phyloP scores from a whole-genome alignment of 2,797 vertebrate species.

The Sardinella longiceps region DNA sequence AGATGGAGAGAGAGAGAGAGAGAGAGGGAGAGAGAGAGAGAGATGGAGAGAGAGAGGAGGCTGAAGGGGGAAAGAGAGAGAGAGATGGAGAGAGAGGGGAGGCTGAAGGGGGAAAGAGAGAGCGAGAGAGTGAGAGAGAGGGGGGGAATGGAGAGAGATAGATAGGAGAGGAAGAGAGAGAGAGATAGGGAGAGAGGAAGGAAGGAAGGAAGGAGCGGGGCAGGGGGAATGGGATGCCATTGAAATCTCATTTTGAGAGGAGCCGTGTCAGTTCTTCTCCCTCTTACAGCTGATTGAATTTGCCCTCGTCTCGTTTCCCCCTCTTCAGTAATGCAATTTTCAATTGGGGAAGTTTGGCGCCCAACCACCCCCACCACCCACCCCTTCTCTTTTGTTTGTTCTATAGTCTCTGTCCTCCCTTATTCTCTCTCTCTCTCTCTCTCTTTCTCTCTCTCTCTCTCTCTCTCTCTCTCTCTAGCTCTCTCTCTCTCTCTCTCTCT shows the following conservation, averaged over 20 bases:
- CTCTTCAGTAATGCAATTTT: not conserved
- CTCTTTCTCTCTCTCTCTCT: constrained; percentile 1
- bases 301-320: not conserved
- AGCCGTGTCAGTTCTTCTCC: constrained; percentile 19
- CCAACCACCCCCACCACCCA: not conserved
- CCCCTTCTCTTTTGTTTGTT: not conserved
- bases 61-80: not conserved
- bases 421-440: not conserved
- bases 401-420: not conserved
- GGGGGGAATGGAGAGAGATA: too few species aligned
- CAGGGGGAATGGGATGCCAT: constrained; percentile 14
- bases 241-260: constrained; percentile 25
- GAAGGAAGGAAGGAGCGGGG: too few species aligned
- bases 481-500: not conserved
- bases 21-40: not conserved
- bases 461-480: constrained; percentile 10
- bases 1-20: not conserved
- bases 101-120: too few species aligned
- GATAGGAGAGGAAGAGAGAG: not conserved
- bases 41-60: not conserved
- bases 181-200: not conserved
- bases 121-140: not conserved
- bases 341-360: not conserved
- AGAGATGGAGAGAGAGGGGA: too few species aligned
- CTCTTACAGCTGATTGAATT: constrained; percentile 16